These are phyloP conservation scores for Melieria crassipennis DNA, from an alignment of 2,888 invertebrate genomes.

Conservation along the genomic window DNA sequence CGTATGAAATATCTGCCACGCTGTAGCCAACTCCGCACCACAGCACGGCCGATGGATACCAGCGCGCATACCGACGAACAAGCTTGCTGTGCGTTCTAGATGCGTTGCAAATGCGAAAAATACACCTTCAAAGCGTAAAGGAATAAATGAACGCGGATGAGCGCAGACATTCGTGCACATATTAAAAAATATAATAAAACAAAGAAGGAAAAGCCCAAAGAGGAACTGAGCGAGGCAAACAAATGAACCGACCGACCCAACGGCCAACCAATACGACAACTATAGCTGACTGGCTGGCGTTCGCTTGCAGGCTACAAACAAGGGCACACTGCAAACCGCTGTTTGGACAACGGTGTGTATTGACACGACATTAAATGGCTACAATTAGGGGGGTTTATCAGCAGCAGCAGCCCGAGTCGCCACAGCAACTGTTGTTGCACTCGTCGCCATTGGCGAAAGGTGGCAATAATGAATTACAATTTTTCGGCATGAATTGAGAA, in stretches of 20 bases:
- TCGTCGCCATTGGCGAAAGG: neutral
- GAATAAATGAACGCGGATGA: no score
- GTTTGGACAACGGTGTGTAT: neutral
- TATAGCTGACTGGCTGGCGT: constrained; percentile 27
- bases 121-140: constrained; percentile 13
- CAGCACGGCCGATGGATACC: no score
- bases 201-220: neutral
- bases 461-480: neutral
- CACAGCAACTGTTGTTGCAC: neutral
- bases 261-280: constrained; percentile 27
- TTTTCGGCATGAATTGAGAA: no score
- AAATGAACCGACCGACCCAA: constrained; percentile 31
- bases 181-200: neutral
- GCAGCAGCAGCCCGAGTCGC: no score
- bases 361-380: constrained; percentile 51
- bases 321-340: constrained; percentile 38
- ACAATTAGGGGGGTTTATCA: constrained; percentile 48
- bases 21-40: no score
- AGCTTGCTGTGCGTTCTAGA: constrained; percentile 41
- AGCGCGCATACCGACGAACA: neutral
- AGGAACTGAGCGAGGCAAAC: neutral
- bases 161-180: no score
- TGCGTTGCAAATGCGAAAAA: constrained; percentile 50
- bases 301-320: neutral
- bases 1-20: no score